Base-by-base conservation (phyloP, 2,888 invertebrate genomes). In the Eugnorisma glareosa region DNA sequence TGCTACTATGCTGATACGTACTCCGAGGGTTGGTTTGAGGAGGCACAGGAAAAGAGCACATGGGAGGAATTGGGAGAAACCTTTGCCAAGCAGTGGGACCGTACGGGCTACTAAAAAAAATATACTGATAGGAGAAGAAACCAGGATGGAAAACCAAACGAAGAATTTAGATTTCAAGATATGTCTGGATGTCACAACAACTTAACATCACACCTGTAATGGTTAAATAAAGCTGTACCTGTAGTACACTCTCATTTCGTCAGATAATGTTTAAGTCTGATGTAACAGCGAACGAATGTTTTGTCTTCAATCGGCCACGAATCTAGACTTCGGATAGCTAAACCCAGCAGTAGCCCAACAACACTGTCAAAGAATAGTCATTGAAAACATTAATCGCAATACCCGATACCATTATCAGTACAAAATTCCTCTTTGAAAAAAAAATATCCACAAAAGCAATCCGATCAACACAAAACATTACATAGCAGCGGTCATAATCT, bases 401-500 rank as follows among this genome's bases (percentile, higher is more conserved):
- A 54, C 13, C 21, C 18, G 2, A 73, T n/a, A 24, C 35, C 35
- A 61, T 67, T 75, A 18, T 18, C 67, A 63, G n/a, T 59, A 61
- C 61, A 73, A 67, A 10, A 76, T 40, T 13, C 45, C 11, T 31
- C 37, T 67, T 28, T 13, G 28, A 40, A 81, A 28, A 45, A 63
- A 54, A 67, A 64, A 59, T 45, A 67, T 71, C 54, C 54, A 54
- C 37, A 73, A 73, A 77, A 73, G 57, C 70, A 84, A 70, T 78
- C 64, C 67, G 74, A 78, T 75, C 67, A 75, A 72, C 73, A 75
- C 71, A 75, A 85, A 75, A 66, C 76, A 81, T 79, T 69, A 81
- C 80, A 76, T 75, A 78, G 80, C 86, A 85, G 73, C 43, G 76
- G 77, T 77, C 82, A 85, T 89, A 85, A 88, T 83, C 85, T 80